phyloP scores from a whole-genome alignment of 2,797 vertebrate species.

The Enteromius paludinosus region DNA sequence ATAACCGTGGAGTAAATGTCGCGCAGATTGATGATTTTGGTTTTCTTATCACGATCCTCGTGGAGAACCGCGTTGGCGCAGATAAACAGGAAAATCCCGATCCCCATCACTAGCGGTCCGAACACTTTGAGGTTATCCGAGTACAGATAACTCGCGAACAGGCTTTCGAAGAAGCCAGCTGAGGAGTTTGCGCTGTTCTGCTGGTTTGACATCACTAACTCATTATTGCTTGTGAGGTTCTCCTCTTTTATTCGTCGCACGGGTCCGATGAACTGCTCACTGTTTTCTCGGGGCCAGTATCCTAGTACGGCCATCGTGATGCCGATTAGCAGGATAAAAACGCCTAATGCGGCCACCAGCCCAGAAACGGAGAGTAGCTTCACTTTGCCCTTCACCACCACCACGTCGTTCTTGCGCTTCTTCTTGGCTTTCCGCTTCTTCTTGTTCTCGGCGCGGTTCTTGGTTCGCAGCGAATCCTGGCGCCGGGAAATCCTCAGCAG shows the following conservation, averaged over 20 bases:
- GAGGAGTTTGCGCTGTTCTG: conserved; percentile 71
- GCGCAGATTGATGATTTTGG: conserved; percentile 96
- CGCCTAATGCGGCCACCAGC: conserved; percentile 88
- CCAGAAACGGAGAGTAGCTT: conserved; percentile 92
- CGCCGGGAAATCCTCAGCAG: conserved; percentile 97
- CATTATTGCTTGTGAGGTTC: conserved; percentile 64
- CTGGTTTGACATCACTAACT: conserved; percentile 45
- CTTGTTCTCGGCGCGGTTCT: conserved; percentile 87
- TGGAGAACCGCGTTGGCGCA: conserved; percentile 97
- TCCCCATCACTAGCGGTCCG: conserved; percentile 96
- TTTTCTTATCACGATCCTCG: conserved; percentile 96
- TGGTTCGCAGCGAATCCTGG: conserved; percentile 91
- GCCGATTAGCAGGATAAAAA: conserved; percentile 89
- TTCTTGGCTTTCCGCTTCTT: conserved; percentile 90
- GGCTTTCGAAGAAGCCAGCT: conserved; percentile 81
- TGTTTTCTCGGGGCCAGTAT: conserved; percentile 92
- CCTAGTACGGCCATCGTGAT: conserved; percentile 93
- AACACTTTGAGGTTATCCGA: conserved; percentile 97
- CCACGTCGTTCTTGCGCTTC: conserved; percentile 94
- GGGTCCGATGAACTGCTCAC: conserved; percentile 46
- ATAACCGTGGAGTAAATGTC: conserved; percentile 99
- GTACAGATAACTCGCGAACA: conserved; percentile 91
- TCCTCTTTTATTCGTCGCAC: background rate
- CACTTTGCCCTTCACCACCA: conserved; percentile 95
- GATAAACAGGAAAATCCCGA: conserved; percentile 98